Percentiles rank a stretch among this genome's conserved stretches.
Conservation (phyloP, 2,113 vertebrate genomes). For the Mormyrus lacerda region DNA sequence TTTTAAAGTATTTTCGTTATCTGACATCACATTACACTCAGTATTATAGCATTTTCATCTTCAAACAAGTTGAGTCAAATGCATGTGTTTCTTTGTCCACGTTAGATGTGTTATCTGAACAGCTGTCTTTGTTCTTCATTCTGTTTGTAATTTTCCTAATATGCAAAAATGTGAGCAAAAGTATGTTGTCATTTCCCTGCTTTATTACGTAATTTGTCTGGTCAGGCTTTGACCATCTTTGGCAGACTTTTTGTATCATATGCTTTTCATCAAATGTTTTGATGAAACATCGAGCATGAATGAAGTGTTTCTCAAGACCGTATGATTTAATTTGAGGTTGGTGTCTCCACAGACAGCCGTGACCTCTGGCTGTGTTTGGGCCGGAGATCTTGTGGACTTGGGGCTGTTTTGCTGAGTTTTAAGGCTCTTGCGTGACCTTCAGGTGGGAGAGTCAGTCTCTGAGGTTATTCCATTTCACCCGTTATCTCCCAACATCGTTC, state of each 20-base stretch:
- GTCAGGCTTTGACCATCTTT: background rate
- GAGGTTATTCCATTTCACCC: background rate
- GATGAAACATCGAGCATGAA: background rate
- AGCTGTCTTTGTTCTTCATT: background rate
- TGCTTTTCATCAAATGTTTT: constrained; percentile 1
- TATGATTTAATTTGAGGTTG: background rate
- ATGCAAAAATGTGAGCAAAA: background rate
- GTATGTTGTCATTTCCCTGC: background rate
- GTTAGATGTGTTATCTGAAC: background rate
- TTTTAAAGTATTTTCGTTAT: background rate
- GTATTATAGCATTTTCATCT: background rate
- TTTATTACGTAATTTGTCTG: background rate
- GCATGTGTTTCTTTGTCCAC: background rate
- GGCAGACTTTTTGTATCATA: background rate
- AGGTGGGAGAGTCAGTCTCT: background rate
- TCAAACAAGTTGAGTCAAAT: background rate
- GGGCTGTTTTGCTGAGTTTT: background rate
- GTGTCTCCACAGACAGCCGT: background rate
- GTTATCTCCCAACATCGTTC: background rate
- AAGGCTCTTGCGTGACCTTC: background rate
- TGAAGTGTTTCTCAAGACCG: background rate
- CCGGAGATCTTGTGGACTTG: background rate
- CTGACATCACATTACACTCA: background rate
- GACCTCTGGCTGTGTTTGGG: background rate
- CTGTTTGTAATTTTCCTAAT: background rate